These are phyloP conservation scores for Drosophila varians DNA, from an alignment of 1,140 invertebrate species.

Conservation along the genomic window DNA sequence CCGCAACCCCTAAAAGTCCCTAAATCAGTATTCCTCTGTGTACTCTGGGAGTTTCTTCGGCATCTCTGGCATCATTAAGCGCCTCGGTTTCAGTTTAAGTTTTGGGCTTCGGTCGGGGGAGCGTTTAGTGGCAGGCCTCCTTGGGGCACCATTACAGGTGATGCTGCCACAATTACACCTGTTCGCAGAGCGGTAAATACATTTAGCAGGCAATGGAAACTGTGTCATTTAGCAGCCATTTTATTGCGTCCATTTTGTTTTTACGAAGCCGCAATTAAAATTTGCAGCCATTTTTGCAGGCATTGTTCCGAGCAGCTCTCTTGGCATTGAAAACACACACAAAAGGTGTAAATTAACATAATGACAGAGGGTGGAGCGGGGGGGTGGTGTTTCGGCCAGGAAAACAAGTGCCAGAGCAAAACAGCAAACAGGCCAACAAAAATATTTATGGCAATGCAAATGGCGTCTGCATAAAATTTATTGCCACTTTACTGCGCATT, in stretches of 20 bases:
- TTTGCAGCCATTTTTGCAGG: slow-evolving; percentile 34
- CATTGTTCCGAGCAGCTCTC: slow-evolving; percentile 9
- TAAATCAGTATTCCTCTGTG: neutral
- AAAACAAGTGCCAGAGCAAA: slow-evolving; percentile 31
- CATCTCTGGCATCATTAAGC: slow-evolving; percentile 31
- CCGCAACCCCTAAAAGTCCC: too few species aligned
- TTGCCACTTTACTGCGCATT: slow-evolving; percentile 77
- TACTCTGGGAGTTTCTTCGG: slow-evolving; percentile 40
- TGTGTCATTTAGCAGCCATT: slow-evolving; percentile 32
- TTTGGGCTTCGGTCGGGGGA: slow-evolving; percentile 15
- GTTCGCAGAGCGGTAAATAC: slow-evolving; percentile 41
- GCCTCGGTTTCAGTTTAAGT: slow-evolving; percentile 24
- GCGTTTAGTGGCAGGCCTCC: slow-evolving; percentile 48
- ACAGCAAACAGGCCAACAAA: slow-evolving; percentile 37
- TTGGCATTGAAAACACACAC: slow-evolving; percentile 37
- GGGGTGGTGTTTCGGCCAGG: neutral
- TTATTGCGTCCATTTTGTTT: slow-evolving; percentile 50
- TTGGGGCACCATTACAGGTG: slow-evolving; percentile 54
- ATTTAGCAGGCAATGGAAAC: slow-evolving; percentile 36
- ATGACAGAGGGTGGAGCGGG: slow-evolving; percentile 24
- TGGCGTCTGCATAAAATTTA: slow-evolving; percentile 80
- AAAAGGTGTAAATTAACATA: slow-evolving; percentile 77
- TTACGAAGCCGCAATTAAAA: slow-evolving; percentile 66
- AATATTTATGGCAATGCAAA: slow-evolving; percentile 77
- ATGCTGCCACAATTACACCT: slow-evolving; percentile 29